Base-by-base conservation (phyloP, 2,888 invertebrate genomes). In the Ectropis crepuscularia region DNA sequence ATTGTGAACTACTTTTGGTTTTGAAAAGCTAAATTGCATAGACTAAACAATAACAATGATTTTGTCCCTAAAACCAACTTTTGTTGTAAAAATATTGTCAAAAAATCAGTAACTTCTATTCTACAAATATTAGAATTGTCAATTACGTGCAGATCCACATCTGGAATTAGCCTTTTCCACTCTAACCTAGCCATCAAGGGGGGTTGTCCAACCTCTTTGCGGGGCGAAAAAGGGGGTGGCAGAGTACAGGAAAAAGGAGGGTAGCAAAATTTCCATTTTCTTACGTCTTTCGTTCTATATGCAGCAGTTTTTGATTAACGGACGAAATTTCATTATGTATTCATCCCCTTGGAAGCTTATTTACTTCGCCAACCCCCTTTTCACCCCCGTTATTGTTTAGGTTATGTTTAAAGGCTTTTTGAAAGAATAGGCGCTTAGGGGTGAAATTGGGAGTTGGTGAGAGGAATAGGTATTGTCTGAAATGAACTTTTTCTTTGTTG, bases 231-330 rank as follows among this genome's bases (percentile, higher is more conserved):
- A 75, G 77, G 81, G 78, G 80, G 83, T 53, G 60, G 85, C 79
- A 76, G 81, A 76, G 80, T 81, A 91, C 92, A 92, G 92, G 92
- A 92, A 92, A 92, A 92, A 92, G 92, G 92, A 92, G 92, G 92
- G 92, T 85, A 84, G 92, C 89, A 91, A 92, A 92, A 92, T 92
- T 92, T 92, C 91, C 91, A 91, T 91, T 91, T 91, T 91, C 91
- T 91, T 91, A 84, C 90, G 91, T 89, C 89, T 90, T 91, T 90
- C 85, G 78, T 79, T 82, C 80, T 82, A 86, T 91, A 87, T 88
- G 89, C 90, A 89, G 88, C 89, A 91, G 85, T 91, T 90, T 92
- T 91, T 91, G 92, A 92, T 91, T 91, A 92, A 91, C 92, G 92
- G 90, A 90, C 90, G 84, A 87, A 89, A 90, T 90, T 90, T 90